Conservation (phyloP, 2,888 invertebrate genomes). For the Eurytoma californica region DNA sequence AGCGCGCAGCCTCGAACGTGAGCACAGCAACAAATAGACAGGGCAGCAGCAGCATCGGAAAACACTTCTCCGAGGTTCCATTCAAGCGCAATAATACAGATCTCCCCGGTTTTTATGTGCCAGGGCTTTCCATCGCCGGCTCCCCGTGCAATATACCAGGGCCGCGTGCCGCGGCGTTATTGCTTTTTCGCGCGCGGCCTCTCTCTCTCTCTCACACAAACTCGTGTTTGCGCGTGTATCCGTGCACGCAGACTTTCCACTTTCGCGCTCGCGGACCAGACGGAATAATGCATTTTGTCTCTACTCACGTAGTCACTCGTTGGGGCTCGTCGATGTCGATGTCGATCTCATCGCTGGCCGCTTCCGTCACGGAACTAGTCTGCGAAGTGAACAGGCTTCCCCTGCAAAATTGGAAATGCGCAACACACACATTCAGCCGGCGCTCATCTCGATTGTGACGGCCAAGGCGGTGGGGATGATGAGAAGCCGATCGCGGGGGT, state of each 20-base stretch:
- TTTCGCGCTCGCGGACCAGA: not conserved
- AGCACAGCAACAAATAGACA: not conserved
- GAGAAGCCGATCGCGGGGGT: too few species aligned
- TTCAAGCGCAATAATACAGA: too few species aligned
- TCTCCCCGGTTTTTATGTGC: too few species aligned
- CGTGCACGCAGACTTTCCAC: not conserved
- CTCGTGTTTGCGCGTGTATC: not conserved
- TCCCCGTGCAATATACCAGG: too few species aligned
- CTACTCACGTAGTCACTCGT: constrained; percentile 81
- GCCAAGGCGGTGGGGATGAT: too few species aligned
- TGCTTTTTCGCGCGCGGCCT: not conserved
- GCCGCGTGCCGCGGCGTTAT: too few species aligned
- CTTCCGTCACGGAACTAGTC: constrained; percentile 83
- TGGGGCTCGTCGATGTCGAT: constrained; percentile 79
- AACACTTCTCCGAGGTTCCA: too few species aligned
- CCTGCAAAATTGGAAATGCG: constrained; percentile 70
- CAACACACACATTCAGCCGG: constrained; percentile 64
- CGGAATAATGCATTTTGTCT: constrained; percentile 41
- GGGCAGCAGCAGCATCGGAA: too few species aligned
- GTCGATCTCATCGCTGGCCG: constrained; percentile 83
- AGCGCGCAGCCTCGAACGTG: not conserved
- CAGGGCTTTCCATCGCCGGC: too few species aligned
- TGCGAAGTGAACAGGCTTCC: constrained; percentile 75
- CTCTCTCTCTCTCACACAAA: too few species aligned
- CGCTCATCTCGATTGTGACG: not conserved